Evolutionary conservation across 2,888 invertebrate genomes (phyloP), one percentile per base, ranked within the genome.

Genomic region (Acheta domesticus): DNA sequence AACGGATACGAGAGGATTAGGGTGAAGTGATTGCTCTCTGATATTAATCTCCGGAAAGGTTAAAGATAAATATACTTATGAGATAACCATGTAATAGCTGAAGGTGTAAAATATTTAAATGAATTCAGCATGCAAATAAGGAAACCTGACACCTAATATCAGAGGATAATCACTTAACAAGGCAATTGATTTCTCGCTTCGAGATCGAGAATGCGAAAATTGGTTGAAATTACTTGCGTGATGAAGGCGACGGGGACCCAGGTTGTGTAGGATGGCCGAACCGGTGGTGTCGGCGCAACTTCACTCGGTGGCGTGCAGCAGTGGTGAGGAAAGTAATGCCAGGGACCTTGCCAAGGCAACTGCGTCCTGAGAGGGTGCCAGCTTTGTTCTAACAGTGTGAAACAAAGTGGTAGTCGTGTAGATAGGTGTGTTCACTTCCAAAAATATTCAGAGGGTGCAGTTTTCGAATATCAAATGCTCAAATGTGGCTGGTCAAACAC

Each of bases 41-140:
- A 19, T 62, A 62, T 62, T 62, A 62, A 62, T 62, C 62, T 62
- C 16, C 62, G 8, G 62, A 62, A 62, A 62, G 62, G 62, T 62
- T 62, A 62, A 62, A 62, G 62, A n/a, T 62, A 62, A 62, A 62
- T n/a, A 62, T n/a, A 62, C 62, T 62, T n/a, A n/a, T 5, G 4
- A 19, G 36, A 19, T 62, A 19, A 62, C n/a, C n/a, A 62, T n/a
- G 62, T 62, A 62, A 62, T 62, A 14, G n/a, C 62, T 11, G 62
- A 19, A n/a, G 62, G 62, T 62, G 62, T 62, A 62, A 62, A 62
- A 62, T 62, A 62, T 62, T 14, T 62, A 62, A 62, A 62, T n/a
- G 62, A 62, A 62, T 62, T 62, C 62, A 62, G 62, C n/a, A 62
- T n/a, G 62, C 62, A 62, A 62, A 62, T 62, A 62, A 62, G 62